These are phyloP conservation scores for Bombus terrestris DNA, from an alignment of 1,140 invertebrate species.

Conservation along the genomic window DNA sequence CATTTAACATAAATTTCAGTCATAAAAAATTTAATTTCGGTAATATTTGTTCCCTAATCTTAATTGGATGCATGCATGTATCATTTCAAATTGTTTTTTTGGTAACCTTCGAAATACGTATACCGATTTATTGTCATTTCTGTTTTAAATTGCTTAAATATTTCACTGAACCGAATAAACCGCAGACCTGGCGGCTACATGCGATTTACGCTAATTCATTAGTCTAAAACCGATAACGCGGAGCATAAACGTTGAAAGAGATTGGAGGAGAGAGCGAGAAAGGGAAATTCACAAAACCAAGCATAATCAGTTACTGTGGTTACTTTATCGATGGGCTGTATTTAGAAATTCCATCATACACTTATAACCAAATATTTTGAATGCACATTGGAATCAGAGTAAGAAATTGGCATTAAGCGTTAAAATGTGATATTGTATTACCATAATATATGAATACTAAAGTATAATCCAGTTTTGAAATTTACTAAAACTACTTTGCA, in stretches of 20 bases:
- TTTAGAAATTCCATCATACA: constrained; percentile 30
- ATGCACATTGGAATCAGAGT: background rate
- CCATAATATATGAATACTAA: too few relatives aligned
- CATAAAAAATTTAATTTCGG: background rate
- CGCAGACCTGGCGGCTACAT: constrained; percentile 9
- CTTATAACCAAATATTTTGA: background rate
- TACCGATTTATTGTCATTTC: constrained; percentile 43
- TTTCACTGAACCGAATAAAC: constrained; percentile 48
- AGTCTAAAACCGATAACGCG: constrained; percentile 49
- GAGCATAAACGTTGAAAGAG: constrained; percentile 37
- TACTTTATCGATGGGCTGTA: constrained; percentile 37
- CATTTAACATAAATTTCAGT: background rate
- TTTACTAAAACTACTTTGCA: too few relatives aligned
- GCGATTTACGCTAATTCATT: constrained; percentile 65
- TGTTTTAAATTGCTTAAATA: constrained; percentile 47
- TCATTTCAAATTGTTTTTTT: background rate
- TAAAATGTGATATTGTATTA: too few relatives aligned
- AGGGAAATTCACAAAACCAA: constrained; percentile 1
- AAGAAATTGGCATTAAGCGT: background rate
- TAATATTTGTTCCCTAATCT: background rate
- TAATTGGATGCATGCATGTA: background rate
- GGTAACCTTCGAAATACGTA: background rate
- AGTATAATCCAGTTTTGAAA: too few relatives aligned
- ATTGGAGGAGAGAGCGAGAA: background rate
- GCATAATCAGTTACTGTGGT: constrained; percentile 48